phyloP scores from a whole-genome alignment of 37 sponge, comb jelly and placozoan genomes.

The Theonella swinhoei region DNA sequence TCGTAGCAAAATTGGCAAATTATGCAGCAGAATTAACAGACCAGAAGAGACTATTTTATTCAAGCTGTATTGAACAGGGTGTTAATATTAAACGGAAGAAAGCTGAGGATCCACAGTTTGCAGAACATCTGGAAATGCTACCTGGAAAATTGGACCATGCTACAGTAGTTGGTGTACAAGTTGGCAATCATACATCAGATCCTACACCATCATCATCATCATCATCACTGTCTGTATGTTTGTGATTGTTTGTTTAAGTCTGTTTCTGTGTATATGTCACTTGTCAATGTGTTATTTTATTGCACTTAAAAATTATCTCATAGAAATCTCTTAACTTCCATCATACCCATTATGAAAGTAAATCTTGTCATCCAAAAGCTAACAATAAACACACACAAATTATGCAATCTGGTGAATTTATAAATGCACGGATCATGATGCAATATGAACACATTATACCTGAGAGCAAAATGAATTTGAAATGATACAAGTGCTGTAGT shows the following conservation, averaged over 20 bases:
- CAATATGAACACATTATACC: neutral
- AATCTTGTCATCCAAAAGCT: no score
- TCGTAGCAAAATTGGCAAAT: constrained; percentile 68
- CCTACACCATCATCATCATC: neutral
- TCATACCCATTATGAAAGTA: no score
- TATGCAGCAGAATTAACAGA: constrained; percentile 61
- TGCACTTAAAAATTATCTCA: neutral
- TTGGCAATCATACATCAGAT: constrained; percentile 32
- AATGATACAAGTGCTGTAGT: neutral
- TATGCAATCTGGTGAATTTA: neutral
- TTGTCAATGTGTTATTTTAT: neutral
- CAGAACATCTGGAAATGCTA: constrained; percentile 17
- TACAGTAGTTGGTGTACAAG: constrained; percentile 73
- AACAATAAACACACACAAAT: neutral
- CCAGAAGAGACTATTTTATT: constrained; percentile 43
- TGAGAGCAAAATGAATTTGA: no score
- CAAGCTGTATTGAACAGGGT: constrained; percentile 13
- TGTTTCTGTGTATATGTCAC: constrained; percentile 9
- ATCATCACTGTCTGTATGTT: neutral
- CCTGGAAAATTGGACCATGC: constrained; percentile 91
- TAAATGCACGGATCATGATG: neutral
- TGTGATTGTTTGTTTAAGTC: constrained; percentile 8
- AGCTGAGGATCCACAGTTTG: constrained; percentile 61
- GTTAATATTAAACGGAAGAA: constrained; percentile 9
- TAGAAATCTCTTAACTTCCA: neutral